phyloP scores from a whole-genome alignment of 2,113 vertebrate species.

The Catharus bicknelli region DNA sequence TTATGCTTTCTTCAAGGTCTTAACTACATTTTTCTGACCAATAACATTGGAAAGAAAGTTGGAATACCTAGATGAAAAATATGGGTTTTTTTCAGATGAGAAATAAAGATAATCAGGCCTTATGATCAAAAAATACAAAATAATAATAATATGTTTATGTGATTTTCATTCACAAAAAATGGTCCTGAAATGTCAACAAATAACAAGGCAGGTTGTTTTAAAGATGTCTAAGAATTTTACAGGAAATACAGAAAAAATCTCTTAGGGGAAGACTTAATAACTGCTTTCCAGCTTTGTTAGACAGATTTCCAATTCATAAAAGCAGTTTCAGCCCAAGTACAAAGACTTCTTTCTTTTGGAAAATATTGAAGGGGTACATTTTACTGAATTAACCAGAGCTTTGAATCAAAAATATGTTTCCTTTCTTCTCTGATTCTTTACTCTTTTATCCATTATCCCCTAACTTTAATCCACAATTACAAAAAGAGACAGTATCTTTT shows the following conservation, averaged over 20 bases:
- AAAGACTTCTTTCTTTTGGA: not conserved
- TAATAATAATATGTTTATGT: not conserved
- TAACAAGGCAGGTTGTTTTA: not conserved
- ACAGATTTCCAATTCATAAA: not conserved
- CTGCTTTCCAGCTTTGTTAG: not conserved
- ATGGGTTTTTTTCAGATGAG: not conserved
- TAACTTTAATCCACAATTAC: not conserved
- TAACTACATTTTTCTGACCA: not conserved
- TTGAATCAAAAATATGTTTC: not conserved
- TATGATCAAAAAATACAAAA: not conserved
- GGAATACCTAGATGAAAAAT: not conserved
- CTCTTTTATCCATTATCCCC: not conserved
- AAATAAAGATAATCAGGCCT: not conserved
- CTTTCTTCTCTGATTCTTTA: not conserved
- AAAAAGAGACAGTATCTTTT: not conserved
- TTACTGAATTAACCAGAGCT: not conserved
- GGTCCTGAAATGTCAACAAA: not conserved
- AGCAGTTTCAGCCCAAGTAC: not conserved
- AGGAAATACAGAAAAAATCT: not conserved
- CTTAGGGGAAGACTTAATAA: not conserved
- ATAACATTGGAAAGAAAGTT: not conserved
- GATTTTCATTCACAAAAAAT: not conserved
- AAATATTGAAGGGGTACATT: not conserved
- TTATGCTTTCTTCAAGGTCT: not conserved
- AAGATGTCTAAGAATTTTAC: not conserved